These are phyloP conservation scores for Nebria ingens DNA, from an alignment of 1,140 invertebrate species.

Conservation along the genomic window DNA sequence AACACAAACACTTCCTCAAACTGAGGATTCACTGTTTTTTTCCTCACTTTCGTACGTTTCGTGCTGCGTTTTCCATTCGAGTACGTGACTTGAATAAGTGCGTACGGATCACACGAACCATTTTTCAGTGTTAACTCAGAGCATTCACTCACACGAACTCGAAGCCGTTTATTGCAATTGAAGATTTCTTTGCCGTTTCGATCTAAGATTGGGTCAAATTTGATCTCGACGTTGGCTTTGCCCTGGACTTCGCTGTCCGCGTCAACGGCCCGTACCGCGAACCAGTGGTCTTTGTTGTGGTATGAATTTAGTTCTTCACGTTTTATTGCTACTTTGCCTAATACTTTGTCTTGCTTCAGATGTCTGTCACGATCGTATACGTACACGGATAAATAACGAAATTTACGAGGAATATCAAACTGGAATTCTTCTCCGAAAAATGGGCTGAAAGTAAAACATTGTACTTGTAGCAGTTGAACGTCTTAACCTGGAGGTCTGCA, in stretches of 20 bases:
- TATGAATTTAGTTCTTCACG: constrained; percentile 75
- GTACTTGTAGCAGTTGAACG: constrained; percentile 3
- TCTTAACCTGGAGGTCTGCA: constrained; percentile 8
- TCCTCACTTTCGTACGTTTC: constrained; percentile 76
- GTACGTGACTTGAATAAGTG: constrained; percentile 66
- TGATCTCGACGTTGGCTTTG: constrained; percentile 64
- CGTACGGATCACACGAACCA: constrained; percentile 83
- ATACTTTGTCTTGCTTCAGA: constrained; percentile 72
- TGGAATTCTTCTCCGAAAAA: constrained; percentile 90
- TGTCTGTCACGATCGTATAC: constrained; percentile 71
- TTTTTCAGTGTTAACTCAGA: constrained; percentile 80
- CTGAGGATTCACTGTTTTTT: constrained; percentile 79
- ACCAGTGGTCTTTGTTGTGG: constrained; percentile 88
- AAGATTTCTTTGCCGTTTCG: constrained; percentile 18
- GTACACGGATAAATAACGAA: constrained; percentile 78
- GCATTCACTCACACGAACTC: constrained; percentile 65
- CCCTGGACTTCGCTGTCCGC: constrained; percentile 83
- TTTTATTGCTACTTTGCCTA: constrained; percentile 83
- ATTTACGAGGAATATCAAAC: constrained; percentile 80
- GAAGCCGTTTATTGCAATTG: constrained; percentile 32
- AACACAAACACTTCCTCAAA: constrained; percentile 84
- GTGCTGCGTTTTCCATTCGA: constrained; percentile 68
- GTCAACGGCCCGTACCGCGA: constrained; percentile 71
- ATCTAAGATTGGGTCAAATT: constrained; percentile 35
- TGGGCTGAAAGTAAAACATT: constrained; percentile 50